Evolutionary conservation across 1,140 invertebrate species (phyloP), one percentile per base, ranked within the genome.

Genomic region (Zaprionus vittiger): DNA sequence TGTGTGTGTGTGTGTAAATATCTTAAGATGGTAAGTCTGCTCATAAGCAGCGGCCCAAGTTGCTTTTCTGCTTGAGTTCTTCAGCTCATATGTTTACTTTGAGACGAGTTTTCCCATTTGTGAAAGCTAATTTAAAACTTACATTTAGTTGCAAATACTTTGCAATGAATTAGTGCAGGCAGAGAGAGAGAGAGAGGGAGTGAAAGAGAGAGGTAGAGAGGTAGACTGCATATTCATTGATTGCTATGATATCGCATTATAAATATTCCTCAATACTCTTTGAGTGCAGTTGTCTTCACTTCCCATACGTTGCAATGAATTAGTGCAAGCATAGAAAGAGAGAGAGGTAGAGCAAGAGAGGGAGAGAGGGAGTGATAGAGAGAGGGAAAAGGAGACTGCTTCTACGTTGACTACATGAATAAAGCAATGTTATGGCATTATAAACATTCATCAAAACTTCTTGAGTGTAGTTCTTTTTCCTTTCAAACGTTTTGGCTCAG

Each of bases 71-170:
- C 49, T 9, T 7, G 49, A 44, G 44, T 56, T 69, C 5, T n/a
- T 11, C 24, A 14, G 38, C 47, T 55, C 65, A 74, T 62, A 54
- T 74, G 71, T 69, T 74, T 69, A 38, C 72, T 69, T 69, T 37
- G 20, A 37, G 47, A 62, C 55, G 65, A 69, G 65, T 69, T 73
- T 73, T 73, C 7, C 9, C 60, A 47, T 54, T 17, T 41, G 47
- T 22, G 37, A 68, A 61, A 61, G 34, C 41, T 62, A 37, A 73
- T 54, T 68, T 73, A 41, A 44, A 73, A 56, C 37, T 56, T 69
- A 15, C 44, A 34, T 47, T 57, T 65, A 26, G 49, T 41, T 24
- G 34, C 20, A 26, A 59, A 31, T 5, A 24, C 59, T 37, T 65
- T 72, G 64, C 41, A 57, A 57, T 47, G 26, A 71, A 70, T 61